These are phyloP conservation scores for Coendou prehensilis DNA, from an alignment of 2,797 vertebrate genomes.

Conservation along the genomic window DNA sequence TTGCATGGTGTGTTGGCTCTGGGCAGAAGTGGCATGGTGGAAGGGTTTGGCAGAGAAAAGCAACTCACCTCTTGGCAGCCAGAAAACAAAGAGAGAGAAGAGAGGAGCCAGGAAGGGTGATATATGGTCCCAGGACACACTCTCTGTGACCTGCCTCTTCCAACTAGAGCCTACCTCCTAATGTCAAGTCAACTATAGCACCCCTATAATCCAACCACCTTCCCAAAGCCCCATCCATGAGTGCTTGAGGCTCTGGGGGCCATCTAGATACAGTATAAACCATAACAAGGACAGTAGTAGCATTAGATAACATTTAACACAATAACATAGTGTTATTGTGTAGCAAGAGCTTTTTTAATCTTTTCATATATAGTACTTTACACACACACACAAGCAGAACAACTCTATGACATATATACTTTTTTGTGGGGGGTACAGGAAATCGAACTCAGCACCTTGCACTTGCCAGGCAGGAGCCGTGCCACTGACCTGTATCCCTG, in stretches of 20 bases:
- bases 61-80: neutral
- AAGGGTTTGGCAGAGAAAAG: neutral
- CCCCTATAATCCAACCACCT: neutral
- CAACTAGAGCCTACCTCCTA: too few species aligned
- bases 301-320: too few species aligned
- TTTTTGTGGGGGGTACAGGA: too few species aligned
- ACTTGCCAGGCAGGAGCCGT: too few species aligned
- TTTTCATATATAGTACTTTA: neutral
- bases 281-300: neutral
- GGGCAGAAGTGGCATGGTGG: neutral
- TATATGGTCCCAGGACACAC: neutral
- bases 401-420: too few species aligned
- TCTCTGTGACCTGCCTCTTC: neutral
- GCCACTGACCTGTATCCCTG: too few species aligned
- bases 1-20: neutral
- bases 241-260: neutral
- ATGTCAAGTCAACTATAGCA: neutral
- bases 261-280: neutral
- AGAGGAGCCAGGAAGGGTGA: neutral
- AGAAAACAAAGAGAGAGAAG: neutral
- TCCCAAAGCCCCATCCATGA: neutral
- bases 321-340: fast-evolving
- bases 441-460: too few species aligned
- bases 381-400: too few species aligned
- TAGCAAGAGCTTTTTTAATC: neutral